Percentiles rank a stretch among this genome's conserved stretches.
Evolutionary conservation across 2,797 vertebrate species (phyloP).

Genomic region (Labeo calbasu): DNA sequence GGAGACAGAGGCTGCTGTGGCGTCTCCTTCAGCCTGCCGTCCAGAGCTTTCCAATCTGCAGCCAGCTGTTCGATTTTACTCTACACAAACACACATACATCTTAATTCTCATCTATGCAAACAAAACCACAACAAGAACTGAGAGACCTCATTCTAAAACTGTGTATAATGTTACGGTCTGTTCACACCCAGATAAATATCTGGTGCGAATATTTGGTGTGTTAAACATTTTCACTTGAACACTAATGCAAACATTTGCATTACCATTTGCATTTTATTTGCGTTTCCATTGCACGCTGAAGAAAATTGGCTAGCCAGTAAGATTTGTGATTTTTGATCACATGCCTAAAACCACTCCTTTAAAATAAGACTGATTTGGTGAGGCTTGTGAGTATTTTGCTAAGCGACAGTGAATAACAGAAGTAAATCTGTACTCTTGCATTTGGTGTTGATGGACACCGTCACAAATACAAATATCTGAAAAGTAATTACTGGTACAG

Average conservation of each 20-base stretch:
- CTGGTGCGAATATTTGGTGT: neutral
- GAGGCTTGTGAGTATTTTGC: neutral
- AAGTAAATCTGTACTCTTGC: neutral
- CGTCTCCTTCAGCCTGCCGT: slow-evolving; percentile 74
- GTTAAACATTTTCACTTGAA: neutral
- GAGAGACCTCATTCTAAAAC: neutral
- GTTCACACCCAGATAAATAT: neutral
- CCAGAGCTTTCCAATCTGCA: slow-evolving; percentile 80
- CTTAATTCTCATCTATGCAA: neutral
- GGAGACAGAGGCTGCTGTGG: slow-evolving; percentile 67
- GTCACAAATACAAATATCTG: neutral
- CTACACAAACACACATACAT: slow-evolving; percentile 62
- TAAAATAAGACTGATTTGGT: neutral
- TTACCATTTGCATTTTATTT: neutral
- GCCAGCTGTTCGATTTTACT: slow-evolving; percentile 80
- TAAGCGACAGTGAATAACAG: neutral
- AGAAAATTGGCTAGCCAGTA: neutral
- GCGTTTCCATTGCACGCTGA: neutral
- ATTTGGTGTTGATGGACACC: neutral
- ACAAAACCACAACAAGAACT: neutral
- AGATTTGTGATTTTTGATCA: neutral
- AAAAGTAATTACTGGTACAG: neutral
- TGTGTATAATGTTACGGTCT: neutral
- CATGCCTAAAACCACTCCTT: neutral
- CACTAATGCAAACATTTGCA: neutral